phyloP scores from a whole-genome alignment of 2,113 vertebrate genomes.

The Leptocoma aspasia region DNA sequence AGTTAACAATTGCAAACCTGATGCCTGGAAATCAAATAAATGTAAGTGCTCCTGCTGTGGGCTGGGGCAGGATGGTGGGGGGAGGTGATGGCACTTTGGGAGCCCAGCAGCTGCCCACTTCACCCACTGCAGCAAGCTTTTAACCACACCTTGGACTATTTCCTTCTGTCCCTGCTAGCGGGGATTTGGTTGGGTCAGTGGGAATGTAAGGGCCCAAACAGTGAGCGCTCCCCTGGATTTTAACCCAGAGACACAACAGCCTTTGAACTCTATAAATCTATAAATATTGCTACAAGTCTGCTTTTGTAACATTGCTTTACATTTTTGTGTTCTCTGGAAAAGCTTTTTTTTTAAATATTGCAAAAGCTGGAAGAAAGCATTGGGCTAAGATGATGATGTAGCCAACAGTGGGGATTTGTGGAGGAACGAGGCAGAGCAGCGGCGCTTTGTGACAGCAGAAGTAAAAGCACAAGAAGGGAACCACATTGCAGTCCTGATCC shows the following conservation, averaged over 20 bases:
- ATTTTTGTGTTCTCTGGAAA: background rate
- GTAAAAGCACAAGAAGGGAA: background rate
- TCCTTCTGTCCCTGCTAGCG: background rate
- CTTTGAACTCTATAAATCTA: background rate
- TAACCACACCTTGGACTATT: background rate
- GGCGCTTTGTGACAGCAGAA: background rate
- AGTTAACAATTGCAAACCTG: background rate
- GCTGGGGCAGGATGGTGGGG: background rate
- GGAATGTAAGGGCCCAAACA: background rate
- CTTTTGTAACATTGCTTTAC: background rate
- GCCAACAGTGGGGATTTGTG: background rate
- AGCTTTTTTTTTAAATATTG: background rate
- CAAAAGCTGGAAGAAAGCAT: background rate
- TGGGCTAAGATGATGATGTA: background rate
- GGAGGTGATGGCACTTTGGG: background rate
- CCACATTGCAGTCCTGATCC: background rate
- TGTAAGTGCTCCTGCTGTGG: background rate
- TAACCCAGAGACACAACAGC: background rate
- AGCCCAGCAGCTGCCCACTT: background rate
- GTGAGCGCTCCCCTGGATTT: background rate
- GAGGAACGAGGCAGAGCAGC: background rate
- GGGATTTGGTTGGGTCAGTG: background rate
- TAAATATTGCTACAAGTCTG: background rate
- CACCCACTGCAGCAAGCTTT: background rate
- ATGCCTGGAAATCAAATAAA: background rate